Evolutionary conservation across 2,888 invertebrate genomes (phyloP), one percentile per base, ranked within the genome.

Genomic region (Chymomyza fuscimana): DNA sequence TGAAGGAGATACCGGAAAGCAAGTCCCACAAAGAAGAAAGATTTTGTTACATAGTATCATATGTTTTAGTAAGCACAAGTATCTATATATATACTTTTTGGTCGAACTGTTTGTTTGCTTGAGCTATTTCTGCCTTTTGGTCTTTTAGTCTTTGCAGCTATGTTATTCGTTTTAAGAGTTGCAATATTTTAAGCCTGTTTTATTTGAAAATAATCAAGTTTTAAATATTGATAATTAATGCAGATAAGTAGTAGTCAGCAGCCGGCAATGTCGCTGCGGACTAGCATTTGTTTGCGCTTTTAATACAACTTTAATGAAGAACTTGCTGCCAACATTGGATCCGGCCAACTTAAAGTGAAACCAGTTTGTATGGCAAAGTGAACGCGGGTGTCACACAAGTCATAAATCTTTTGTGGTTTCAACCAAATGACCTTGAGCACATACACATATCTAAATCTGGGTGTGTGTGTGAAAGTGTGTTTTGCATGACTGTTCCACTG

Each of bases 371-470:
- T 65, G 73, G 69, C 73, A 72, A 77, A 77, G 78, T 80, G 73
- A 78, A 80, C 80, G 83, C 83, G 82, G 82, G 84, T 84, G 87
- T 83, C 84, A 81, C 86, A 83, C 73, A 69, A 74, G 80, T 77
- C 85, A 87, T 87, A 86, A 85, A 85, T 85, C 87, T 86, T 77
- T 12, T 72, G 65, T 61, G 73, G 60, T 69, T 69, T 67, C 74
- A 70, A 65, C 67, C 64, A 54, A 67, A 74, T 73, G 78, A 78
- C 79, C 79, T 79, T 79, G 79, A 76, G 67, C 67, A 56, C 29
- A 22, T 64, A 60, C 78, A 78, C 58, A 15, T 22, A 16, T 50
- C 46, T 19, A 32, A 32, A 15, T 16, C 46, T 60, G 65, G 50
- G 63, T 59, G 62, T 76, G 77, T 72, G 67, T 68, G 71, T 76